These are phyloP conservation scores for Halesus radiatus DNA, from an alignment of 1,140 invertebrate species.

Conservation along the genomic window DNA sequence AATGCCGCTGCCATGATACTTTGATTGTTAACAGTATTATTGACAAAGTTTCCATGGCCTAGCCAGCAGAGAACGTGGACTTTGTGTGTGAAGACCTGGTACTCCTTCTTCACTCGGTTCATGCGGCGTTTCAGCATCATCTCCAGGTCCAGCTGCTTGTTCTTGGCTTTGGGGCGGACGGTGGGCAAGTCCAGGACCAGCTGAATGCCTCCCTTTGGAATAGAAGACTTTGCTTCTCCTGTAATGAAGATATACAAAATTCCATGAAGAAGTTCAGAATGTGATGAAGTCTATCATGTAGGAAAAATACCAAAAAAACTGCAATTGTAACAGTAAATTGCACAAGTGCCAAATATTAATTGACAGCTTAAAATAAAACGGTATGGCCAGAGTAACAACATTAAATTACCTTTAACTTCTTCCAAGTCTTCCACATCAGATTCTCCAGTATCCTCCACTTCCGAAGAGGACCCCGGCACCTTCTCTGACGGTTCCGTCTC, in stretches of 20 bases:
- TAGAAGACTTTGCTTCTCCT: slow-evolving; percentile 63
- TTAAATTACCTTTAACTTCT: slow-evolving; percentile 71
- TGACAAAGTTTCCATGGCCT: slow-evolving; percentile 84
- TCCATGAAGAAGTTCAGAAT: too few species aligned
- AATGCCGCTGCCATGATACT: slow-evolving; percentile 77
- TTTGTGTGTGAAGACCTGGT: slow-evolving; percentile 88
- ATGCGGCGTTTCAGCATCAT: slow-evolving; percentile 80
- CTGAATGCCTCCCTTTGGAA: slow-evolving; percentile 79
- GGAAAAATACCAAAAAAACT: too few species aligned
- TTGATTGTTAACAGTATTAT: slow-evolving; percentile 78
- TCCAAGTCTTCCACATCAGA: slow-evolving; percentile 75
- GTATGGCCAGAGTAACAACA: too few species aligned
- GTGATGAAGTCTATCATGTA: too few species aligned
- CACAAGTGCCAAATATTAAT: too few species aligned
- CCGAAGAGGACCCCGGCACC: slow-evolving; percentile 36
- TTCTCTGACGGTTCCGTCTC: slow-evolving; percentile 58
- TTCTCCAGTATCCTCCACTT: slow-evolving; percentile 66
- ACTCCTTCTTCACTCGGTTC: slow-evolving; percentile 82
- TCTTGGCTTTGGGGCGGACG: slow-evolving; percentile 71
- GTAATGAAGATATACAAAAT: slow-evolving; percentile 47
- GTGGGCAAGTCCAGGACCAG: slow-evolving; percentile 76
- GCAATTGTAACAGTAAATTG: too few species aligned
- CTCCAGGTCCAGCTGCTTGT: slow-evolving; percentile 78
- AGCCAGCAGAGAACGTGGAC: slow-evolving; percentile 87
- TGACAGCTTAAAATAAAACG: too few species aligned